Evolutionary conservation across 2,113 vertebrate genomes (phyloP).

Genomic region (Perccottus glenii): DNA sequence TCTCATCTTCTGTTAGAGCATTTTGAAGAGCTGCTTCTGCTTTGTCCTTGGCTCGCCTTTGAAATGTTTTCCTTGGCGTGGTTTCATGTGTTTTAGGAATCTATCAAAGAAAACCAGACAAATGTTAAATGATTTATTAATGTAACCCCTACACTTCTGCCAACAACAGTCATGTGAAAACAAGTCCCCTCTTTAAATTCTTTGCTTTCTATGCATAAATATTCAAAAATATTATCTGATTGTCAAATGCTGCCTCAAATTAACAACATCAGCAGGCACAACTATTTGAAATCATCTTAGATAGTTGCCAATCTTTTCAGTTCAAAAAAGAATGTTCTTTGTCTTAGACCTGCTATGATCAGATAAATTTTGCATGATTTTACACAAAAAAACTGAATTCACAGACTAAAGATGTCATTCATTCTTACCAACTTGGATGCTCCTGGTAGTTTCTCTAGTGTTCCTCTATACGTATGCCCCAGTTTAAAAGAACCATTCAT

Average conservation of each 20-base stretch:
- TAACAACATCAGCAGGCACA: too few species aligned
- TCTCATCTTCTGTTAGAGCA: conserved; percentile 56
- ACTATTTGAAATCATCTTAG: too few species aligned
- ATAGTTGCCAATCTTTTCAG: too few species aligned
- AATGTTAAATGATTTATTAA: not conserved
- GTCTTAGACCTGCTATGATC: too few species aligned
- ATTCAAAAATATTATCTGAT: too few species aligned
- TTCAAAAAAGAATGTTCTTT: too few species aligned
- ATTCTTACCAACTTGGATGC: conserved; percentile 83
- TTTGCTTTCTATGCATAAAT: too few species aligned
- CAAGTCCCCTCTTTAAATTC: too few species aligned
- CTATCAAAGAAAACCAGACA: conserved; percentile 29
- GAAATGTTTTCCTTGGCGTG: conserved; percentile 68
- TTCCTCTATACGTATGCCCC: conserved; percentile 94
- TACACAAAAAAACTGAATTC: too few species aligned
- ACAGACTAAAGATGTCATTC: not conserved
- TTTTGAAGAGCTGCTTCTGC: conserved; percentile 61
- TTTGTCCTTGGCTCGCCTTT: conserved; percentile 70
- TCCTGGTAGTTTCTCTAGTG: conserved; percentile 76
- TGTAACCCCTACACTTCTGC: not conserved
- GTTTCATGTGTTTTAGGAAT: conserved; percentile 50
- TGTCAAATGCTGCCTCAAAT: too few species aligned
- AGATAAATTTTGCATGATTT: too few species aligned
- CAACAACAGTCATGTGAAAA: too few species aligned
- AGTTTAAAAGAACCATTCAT: conserved; percentile 93